Evolutionary conservation across 1,140 invertebrate genomes (phyloP).

Genomic region (Drosophila seguyi): DNA sequence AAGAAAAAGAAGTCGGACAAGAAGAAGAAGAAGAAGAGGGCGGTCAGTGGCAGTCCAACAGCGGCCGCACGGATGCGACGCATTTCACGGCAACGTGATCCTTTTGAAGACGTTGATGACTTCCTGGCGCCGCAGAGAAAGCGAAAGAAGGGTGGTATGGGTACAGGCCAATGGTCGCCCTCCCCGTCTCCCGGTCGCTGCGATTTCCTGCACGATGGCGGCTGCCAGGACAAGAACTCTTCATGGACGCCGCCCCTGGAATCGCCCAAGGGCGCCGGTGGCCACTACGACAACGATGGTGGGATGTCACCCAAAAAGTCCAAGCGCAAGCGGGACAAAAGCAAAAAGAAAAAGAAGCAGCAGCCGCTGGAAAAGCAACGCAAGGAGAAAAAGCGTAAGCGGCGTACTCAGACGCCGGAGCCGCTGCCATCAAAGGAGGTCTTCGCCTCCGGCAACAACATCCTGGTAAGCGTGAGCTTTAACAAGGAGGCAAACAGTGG

Average conservation of each 20-base stretch:
- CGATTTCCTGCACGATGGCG: conserved; percentile 29
- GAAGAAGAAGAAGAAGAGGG: conserved; percentile 77
- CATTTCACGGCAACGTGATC: conserved; percentile 72
- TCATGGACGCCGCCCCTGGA: conserved; percentile 80
- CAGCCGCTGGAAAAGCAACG: conserved; percentile 85
- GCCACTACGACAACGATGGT: conserved; percentile 48
- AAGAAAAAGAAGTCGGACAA: conserved; percentile 76
- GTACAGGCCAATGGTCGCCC: conserved; percentile 60
- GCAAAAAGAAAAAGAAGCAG: conserved; percentile 81
- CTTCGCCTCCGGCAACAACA: conserved; percentile 96
- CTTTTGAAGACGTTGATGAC: conserved; percentile 65
- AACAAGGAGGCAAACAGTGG: conserved; percentile 87
- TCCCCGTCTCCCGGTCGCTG: conserved; percentile 68
- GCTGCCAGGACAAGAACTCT: conserved; percentile 56
- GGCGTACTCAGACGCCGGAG: conserved; percentile 86
- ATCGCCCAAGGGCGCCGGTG: conserved; percentile 85
- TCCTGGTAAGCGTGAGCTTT: conserved; percentile 96
- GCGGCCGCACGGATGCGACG: conserved; percentile 52
- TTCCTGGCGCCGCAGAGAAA: conserved; percentile 69
- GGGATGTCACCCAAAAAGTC: conserved; percentile 72
- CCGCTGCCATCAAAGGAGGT: conserved; percentile 93
- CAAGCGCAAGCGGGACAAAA: conserved; percentile 82
- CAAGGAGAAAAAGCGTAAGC: conserved; percentile 88
- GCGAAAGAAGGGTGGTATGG: conserved; percentile 27
- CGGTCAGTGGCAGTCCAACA: conserved; percentile 61